Conservation (phyloP, 92 coral and sea anemone species). For the Ricordea florida region DNA sequence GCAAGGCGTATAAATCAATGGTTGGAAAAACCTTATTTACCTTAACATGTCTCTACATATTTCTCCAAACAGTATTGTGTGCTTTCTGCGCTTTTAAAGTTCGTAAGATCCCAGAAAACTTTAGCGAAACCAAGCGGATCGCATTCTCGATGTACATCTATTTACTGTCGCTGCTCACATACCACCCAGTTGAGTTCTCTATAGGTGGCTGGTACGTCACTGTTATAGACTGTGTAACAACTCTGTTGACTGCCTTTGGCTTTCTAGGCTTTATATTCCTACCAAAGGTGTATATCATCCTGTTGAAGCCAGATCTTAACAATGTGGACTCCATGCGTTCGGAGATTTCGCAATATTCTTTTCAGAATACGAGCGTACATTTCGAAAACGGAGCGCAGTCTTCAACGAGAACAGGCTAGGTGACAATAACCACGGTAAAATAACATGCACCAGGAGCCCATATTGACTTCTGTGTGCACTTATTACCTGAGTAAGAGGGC, state of each 20-base stretch:
- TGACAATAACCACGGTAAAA: too few species aligned
- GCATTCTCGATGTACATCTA: conserved; percentile 71
- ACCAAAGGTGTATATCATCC: conserved; percentile 62
- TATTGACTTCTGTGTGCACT: too few species aligned
- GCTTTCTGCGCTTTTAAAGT: conserved; percentile 68
- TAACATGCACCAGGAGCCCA: too few species aligned
- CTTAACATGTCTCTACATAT: conserved; percentile 37
- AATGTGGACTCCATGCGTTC: neutral
- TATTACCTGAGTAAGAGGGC: too few species aligned
- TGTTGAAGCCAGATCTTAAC: conserved; percentile 56
- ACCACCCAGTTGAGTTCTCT: conserved; percentile 62
- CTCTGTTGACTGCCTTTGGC: conserved; percentile 59
- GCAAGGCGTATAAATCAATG: conserved; percentile 14
- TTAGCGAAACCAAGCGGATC: conserved; percentile 80
- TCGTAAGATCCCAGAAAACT: conserved; percentile 72
- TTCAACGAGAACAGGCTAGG: too few species aligned
- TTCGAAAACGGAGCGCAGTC: too few species aligned
- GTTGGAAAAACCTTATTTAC: conserved; percentile 34
- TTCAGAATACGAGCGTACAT: too few species aligned
- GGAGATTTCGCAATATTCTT: neutral
- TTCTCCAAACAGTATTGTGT: conserved; percentile 39
- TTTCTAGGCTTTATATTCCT: conserved; percentile 45
- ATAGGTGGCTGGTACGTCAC: conserved; percentile 69
- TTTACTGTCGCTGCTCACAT: conserved; percentile 55
- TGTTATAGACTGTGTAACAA: conserved; percentile 62